phyloP scores from a whole-genome alignment of 2,888 invertebrate species.

The Poecilus cupreus region DNA sequence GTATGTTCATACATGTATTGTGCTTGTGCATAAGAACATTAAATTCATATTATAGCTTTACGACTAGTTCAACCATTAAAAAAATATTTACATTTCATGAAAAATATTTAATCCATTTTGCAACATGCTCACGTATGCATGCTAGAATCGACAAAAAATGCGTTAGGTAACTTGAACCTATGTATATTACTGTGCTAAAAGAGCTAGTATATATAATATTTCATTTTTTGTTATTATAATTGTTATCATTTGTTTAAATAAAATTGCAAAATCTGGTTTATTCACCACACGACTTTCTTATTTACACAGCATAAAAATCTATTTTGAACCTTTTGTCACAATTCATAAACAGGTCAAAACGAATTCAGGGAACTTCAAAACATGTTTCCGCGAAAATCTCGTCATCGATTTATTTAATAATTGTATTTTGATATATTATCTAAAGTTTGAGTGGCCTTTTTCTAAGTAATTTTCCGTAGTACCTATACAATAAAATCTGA shows the following conservation, averaged over 20 bases:
- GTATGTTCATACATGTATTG: too few species aligned
- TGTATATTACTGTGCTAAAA: too few species aligned
- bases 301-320: neutral
- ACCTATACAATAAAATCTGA: neutral
- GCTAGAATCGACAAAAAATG: slow-evolving; percentile 12
- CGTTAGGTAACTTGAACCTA: neutral
- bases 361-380: too few species aligned
- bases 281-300: neutral
- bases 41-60: slow-evolving; percentile 23
- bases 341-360: too few species aligned
- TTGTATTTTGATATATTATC: neutral
- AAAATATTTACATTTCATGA: slow-evolving; percentile 30
- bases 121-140: neutral
- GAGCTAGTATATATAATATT: too few species aligned
- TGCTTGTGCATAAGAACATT: slow-evolving; percentile 8
- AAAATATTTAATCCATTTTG: slow-evolving; percentile 7
- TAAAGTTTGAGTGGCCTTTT: neutral
- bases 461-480: neutral
- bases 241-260: too few species aligned
- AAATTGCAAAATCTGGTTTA: too few species aligned
- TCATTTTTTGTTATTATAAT: too few species aligned
- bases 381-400: too few species aligned
- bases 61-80: neutral
- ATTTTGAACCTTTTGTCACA: neutral
- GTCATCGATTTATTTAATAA: too few species aligned